These are phyloP conservation scores for Rousettus madagascariensis DNA, from an alignment of 2,797 vertebrate species.

Conservation along the genomic window DNA sequence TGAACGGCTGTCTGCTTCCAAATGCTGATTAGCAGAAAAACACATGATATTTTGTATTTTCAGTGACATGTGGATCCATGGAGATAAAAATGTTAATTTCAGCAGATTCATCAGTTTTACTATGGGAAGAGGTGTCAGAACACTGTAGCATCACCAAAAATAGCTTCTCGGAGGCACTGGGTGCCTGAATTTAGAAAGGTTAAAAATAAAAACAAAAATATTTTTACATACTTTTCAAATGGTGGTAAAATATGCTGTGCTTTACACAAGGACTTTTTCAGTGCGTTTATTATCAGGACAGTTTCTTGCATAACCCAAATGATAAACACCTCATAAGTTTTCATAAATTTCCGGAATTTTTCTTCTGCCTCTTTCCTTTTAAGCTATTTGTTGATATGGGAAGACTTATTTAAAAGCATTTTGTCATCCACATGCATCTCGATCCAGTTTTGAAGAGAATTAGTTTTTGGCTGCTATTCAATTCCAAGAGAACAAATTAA, in stretches of 20 bases:
- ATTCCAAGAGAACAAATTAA: slow-evolving; percentile 25
- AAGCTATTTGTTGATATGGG: slow-evolving; percentile 20
- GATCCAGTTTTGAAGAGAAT: slow-evolving; percentile 53
- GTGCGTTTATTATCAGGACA: not conserved
- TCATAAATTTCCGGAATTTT: slow-evolving; percentile 11
- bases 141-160: slow-evolving; percentile 58
- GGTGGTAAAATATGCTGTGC: not conserved
- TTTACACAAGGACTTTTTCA: not conserved
- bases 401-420: not conserved
- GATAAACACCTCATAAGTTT: slow-evolving; percentile 12
- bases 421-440: slow-evolving; percentile 10
- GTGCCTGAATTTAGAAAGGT: slow-evolving; percentile 67
- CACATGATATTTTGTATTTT: slow-evolving; percentile 42
- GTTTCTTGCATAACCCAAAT: slow-evolving; percentile 30
- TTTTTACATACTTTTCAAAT: slow-evolving; percentile 64
- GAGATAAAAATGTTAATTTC: slow-evolving; percentile 64
- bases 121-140: slow-evolving; percentile 59
- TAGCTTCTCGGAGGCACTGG: slow-evolving; percentile 54
- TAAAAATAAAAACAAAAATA: slow-evolving; percentile 68
- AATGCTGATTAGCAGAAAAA: slow-evolving; percentile 34
- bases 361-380: slow-evolving; percentile 14
- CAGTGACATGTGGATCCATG: not conserved
- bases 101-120: slow-evolving; percentile 53
- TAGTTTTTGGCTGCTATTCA: slow-evolving; percentile 39
- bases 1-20: slow-evolving; percentile 41